Evolutionary conservation across 1,140 invertebrate species (phyloP).

Genomic region (Euura saliciscinereae): DNA sequence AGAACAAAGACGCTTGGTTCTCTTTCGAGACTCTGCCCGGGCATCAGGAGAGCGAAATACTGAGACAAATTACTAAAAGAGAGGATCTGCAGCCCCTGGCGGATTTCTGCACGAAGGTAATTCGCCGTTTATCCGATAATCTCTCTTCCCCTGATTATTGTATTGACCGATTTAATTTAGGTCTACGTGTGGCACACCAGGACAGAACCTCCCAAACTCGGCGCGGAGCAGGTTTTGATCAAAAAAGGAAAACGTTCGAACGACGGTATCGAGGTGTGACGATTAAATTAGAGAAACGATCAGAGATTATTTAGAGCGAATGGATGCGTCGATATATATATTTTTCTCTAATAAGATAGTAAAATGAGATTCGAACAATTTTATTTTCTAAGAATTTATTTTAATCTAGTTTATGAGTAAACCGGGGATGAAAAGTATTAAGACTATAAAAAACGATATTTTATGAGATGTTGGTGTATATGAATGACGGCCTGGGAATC

Average conservation of each 20-base stretch:
- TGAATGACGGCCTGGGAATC: no score
- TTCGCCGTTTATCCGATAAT: background rate
- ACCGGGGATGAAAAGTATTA: no score
- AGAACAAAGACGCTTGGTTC: conserved; percentile 81
- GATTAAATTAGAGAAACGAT: no score
- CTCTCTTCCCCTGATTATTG: conserved; percentile 1
- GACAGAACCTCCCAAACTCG: conserved; percentile 83
- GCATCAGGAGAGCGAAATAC: conserved; percentile 90
- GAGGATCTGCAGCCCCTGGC: conserved; percentile 86
- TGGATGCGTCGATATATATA: no score
- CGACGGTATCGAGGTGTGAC: conserved; percentile 77
- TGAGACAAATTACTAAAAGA: conserved; percentile 78
- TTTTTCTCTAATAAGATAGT: no score
- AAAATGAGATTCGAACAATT: no score
- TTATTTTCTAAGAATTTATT: no score
- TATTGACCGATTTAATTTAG: conserved; percentile 48
- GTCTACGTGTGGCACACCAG: conserved; percentile 97
- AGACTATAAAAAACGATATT: no score
- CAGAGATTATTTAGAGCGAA: no score
- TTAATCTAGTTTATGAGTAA: no score
- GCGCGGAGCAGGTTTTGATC: conserved; percentile 65
- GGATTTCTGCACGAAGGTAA: conserved; percentile 85
- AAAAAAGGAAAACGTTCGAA: conserved; percentile 68
- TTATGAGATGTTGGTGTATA: no score
- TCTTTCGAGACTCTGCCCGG: conserved; percentile 84